Evolutionary conservation across 2,797 vertebrate genomes (phyloP).

Genomic region (Acomys russatus): DNA sequence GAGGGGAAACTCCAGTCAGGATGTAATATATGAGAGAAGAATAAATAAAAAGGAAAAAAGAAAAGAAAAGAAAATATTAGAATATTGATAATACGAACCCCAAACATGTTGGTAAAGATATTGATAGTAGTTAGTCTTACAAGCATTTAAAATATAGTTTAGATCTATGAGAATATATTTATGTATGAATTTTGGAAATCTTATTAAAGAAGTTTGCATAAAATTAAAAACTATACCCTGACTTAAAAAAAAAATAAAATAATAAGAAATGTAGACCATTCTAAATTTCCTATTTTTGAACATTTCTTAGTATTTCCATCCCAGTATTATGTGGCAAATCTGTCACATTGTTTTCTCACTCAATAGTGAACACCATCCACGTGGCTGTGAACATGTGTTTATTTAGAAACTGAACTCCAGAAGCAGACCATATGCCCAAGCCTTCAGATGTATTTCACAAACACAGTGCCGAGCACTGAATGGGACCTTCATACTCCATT

Average conservation of each 20-base stretch:
- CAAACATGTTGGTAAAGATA: background rate
- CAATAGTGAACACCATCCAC: background rate
- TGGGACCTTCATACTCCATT: background rate
- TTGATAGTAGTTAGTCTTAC: background rate
- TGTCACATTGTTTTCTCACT: background rate
- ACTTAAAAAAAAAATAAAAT: background rate
- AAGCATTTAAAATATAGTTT: background rate
- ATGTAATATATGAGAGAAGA: background rate
- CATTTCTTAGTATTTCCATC: background rate
- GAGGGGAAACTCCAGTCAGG: background rate
- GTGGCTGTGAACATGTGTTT: background rate
- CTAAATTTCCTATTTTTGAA: background rate
- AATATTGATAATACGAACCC: background rate
- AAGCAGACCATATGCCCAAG: background rate
- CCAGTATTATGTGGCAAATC: background rate
- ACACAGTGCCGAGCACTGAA: background rate
- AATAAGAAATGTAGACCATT: background rate
- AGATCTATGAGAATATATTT: background rate
- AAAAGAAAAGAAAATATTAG: background rate
- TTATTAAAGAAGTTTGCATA: background rate
- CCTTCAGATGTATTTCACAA: background rate
- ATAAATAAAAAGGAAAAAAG: background rate
- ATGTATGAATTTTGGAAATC: background rate
- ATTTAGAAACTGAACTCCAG: constrained; percentile 13
- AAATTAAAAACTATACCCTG: background rate